Evolutionary conservation across 2,888 invertebrate genomes (phyloP).

Genomic region (Charanyca ferruginea): DNA sequence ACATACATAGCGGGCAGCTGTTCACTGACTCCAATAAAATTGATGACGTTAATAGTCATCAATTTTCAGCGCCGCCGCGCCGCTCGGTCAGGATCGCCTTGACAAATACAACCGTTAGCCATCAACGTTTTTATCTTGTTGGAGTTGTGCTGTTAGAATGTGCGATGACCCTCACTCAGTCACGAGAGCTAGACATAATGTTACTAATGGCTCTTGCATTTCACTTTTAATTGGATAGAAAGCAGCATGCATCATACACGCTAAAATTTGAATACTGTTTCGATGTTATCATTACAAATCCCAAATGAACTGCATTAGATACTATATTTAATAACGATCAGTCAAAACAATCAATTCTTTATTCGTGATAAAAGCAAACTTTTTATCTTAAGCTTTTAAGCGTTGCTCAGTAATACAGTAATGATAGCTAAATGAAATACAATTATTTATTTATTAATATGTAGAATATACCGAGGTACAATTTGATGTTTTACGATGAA

Average conservation of each 20-base stretch:
- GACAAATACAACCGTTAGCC: too few relatives aligned
- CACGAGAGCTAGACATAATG: background rate
- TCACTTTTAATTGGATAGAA: constrained; percentile 18
- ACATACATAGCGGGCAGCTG: too few relatives aligned
- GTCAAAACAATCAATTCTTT: background rate
- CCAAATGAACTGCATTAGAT: background rate
- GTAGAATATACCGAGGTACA: too few relatives aligned
- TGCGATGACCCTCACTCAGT: too few relatives aligned
- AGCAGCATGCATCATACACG: background rate
- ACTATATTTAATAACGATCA: background rate
- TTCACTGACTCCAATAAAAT: too few relatives aligned
- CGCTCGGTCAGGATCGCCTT: too few relatives aligned
- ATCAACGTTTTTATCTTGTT: too few relatives aligned
- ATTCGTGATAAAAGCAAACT: background rate
- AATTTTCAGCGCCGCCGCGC: too few relatives aligned
- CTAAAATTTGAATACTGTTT: background rate
- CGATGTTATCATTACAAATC: background rate
- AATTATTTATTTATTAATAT: background rate
- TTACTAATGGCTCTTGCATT: background rate
- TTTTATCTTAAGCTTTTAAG: background rate
- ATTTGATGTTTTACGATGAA: too few relatives aligned
- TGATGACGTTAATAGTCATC: too few relatives aligned
- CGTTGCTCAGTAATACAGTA: background rate
- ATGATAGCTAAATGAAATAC: background rate
- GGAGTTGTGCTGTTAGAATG: too few relatives aligned